These are phyloP conservation scores for Pomatostomus ruficeps DNA, from an alignment of 2,113 vertebrate genomes.

Conservation along the genomic window DNA sequence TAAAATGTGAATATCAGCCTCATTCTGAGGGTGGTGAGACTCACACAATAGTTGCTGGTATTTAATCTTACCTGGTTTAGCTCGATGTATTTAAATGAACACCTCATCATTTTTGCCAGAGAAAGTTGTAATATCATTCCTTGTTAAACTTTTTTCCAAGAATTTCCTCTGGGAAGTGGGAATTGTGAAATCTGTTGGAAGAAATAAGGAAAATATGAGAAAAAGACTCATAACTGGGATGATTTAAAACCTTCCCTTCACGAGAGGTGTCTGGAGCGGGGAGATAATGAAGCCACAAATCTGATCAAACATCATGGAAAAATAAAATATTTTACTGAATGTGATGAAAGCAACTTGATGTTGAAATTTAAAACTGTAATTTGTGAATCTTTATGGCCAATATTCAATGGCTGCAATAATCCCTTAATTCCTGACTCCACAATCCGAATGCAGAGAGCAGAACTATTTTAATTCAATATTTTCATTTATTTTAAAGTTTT, in stretches of 20 bases:
- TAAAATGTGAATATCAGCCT: background rate
- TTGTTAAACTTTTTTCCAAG: background rate
- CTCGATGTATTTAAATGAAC: background rate
- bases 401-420: background rate
- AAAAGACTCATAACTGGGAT: background rate
- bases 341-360: background rate
- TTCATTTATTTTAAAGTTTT: no score
- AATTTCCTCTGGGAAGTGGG: background rate
- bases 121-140: background rate
- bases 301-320: background rate
- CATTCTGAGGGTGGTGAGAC: background rate
- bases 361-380: conserved; percentile 6
- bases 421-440: background rate
- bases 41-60: background rate
- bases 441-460: background rate
- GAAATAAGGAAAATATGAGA: background rate
- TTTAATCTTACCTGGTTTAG: background rate
- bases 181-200: background rate
- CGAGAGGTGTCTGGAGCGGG: background rate
- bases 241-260: background rate
- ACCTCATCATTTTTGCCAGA: background rate
- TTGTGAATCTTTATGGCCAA: background rate
- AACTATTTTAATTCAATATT: background rate
- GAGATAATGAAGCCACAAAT: background rate
- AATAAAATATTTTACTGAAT: background rate